These are phyloP conservation scores for Saccostrea glomerata DNA, from an alignment of 1,140 invertebrate genomes.

Conservation along the genomic window DNA sequence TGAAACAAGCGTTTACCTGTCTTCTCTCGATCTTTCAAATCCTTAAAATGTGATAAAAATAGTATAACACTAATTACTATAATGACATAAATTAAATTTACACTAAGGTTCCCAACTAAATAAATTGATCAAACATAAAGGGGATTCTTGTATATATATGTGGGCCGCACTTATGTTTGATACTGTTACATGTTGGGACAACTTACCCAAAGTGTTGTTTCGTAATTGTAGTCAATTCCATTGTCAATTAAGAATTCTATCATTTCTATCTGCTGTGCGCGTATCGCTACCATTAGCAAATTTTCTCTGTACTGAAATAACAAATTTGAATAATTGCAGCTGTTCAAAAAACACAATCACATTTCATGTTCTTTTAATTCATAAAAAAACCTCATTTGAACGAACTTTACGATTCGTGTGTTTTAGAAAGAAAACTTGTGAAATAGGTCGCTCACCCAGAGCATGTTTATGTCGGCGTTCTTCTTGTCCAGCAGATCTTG, in stretches of 20 bases:
- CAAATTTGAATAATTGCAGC: too few species aligned
- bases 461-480: slow-evolving; percentile 71
- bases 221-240: slow-evolving; percentile 71
- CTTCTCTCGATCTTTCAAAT: slow-evolving; percentile 56
- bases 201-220: slow-evolving; percentile 65
- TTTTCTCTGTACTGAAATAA: slow-evolving; percentile 74
- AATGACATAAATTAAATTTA: too few species aligned
- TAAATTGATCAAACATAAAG: too few species aligned
- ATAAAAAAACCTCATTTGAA: too few species aligned
- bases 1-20: slow-evolving; percentile 53
- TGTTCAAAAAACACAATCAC: too few species aligned
- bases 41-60: slow-evolving; percentile 48
- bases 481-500: slow-evolving; percentile 71
- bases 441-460: slow-evolving; percentile 64
- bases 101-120: too few species aligned
- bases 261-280: slow-evolving; percentile 67
- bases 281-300: slow-evolving; percentile 74
- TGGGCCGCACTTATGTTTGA: neutral
- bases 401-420: neutral
- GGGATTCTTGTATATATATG: too few species aligned
- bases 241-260: slow-evolving; percentile 76
- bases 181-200: too few species aligned
- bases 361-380: too few species aligned
- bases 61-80: too few species aligned
- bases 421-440: neutral